Evolutionary conservation across 2,797 vertebrate species (phyloP).

Genomic region (Toxotes lorentzi): DNA sequence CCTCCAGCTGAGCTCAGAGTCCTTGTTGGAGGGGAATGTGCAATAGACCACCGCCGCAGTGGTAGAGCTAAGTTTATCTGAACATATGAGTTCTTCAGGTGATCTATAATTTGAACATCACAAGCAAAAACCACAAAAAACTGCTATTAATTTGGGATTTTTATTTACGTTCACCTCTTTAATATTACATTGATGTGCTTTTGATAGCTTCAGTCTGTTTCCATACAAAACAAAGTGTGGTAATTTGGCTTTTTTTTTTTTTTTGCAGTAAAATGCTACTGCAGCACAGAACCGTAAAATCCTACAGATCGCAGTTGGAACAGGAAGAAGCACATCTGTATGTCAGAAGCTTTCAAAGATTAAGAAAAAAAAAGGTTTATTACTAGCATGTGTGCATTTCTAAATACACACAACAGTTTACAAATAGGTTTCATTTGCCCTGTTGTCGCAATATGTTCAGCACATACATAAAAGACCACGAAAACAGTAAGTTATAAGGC

Average conservation of each 20-base stretch:
- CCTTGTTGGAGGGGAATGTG: constrained; percentile 31
- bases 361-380: background rate
- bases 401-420: background rate
- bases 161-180: constrained; percentile 19
- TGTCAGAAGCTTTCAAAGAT: background rate
- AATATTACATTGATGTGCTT: constrained; percentile 14
- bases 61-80: constrained; percentile 8
- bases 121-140: constrained; percentile 4
- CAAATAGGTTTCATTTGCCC: background rate
- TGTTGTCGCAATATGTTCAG: background rate
- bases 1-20: constrained; percentile 38
- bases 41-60: constrained; percentile 35
- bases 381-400: constrained; percentile 10
- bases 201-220: constrained; percentile 15
- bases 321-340: background rate
- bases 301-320: background rate
- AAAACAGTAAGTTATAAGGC: background rate
- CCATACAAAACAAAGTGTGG: background rate
- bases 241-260: constrained; percentile 23
- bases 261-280: constrained; percentile 72
- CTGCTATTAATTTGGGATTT: background rate
- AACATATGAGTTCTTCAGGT: constrained; percentile 28
- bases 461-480: background rate
- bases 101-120: constrained; percentile 27
- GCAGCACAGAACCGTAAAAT: constrained; percentile 40